phyloP scores from a whole-genome alignment of 2,797 vertebrate species.

The Paratrypauchen microcephalus region DNA sequence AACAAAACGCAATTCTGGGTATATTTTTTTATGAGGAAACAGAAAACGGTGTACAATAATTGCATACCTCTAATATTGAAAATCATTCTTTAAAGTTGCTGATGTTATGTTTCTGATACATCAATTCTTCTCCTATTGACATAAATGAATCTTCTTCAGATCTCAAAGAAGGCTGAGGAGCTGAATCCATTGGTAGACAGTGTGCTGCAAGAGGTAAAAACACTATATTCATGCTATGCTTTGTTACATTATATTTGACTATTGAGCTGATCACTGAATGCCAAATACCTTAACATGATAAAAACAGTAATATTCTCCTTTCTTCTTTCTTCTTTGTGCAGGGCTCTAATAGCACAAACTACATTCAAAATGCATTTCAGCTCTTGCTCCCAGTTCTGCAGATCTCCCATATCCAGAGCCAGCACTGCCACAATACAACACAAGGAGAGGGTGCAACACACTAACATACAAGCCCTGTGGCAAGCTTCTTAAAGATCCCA shows the following conservation, averaged over 20 bases:
- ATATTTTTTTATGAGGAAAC: no score
- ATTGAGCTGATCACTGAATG: background rate
- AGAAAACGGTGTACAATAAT: no score
- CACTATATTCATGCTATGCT: background rate
- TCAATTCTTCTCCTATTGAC: background rate
- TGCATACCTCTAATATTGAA: no score
- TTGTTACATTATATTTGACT: background rate
- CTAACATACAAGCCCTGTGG: slow-evolving; percentile 33
- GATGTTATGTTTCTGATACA: background rate
- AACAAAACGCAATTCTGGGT: no score
- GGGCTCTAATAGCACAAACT: slow-evolving; percentile 92
- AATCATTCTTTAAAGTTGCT: background rate
- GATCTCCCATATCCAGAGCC: slow-evolving; percentile 86
- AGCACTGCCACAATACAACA: slow-evolving; percentile 38
- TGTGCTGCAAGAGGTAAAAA: slow-evolving; percentile 87
- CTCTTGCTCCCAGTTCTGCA: slow-evolving; percentile 93
- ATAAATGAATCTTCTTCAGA: slow-evolving; percentile 67
- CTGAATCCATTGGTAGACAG: slow-evolving; percentile 88
- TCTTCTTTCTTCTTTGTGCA: slow-evolving; percentile 65
- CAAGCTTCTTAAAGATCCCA: background rate
- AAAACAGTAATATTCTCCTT: background rate
- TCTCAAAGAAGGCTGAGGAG: slow-evolving; percentile 88
- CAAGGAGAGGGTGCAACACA: slow-evolving; percentile 52
- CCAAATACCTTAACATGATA: background rate
- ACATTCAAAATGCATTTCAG: slow-evolving; percentile 93